Base-by-base conservation (phyloP, 2,113 vertebrate genomes). In the Callospermophilus lateralis region DNA sequence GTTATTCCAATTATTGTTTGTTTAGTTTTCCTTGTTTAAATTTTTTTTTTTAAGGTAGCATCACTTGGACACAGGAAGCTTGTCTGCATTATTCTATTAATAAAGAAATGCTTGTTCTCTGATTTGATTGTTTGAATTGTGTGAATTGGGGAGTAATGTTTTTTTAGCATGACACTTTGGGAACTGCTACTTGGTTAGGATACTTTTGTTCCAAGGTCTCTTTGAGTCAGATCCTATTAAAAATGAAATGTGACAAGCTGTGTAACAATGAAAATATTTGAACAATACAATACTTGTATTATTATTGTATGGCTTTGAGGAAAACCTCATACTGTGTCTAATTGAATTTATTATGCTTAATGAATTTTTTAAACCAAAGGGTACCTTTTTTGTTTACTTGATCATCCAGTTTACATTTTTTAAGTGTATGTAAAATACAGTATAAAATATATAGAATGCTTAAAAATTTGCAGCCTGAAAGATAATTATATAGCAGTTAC, bases 191-290 rank as follows among this genome's bases (percentile, higher is more conserved):
- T 90, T 97, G 96, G 53, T 96, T 94, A 67, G 93, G 94, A 55
- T 97, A 74, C 96, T 97, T 98, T 86, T 97, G 95, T 97, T 97
- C 95, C 81, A 89, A n/a, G 53, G 87, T 97, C 95, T 97, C 78
- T 98, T 97, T 96, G 80, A 98, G 93, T 97, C 96, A 97, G 90
- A 96, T 98, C 94, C 94, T 97, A 89, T 98, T 96, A 97, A 97
- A 98, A 84, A 70, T 98, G 94, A 72, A 97, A 39, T 81, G 95
- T 86, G 96, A 83, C 2, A 81, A 94, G 96, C 92, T 96, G 10
- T 89, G 11, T 68, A 84, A 79, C 96, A 97, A 7, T 97, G 92
- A 89, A 68, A 97, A 80, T 89, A 87, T 97, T 97, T 96, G 94
- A 98, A 98, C 96, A 98, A 96, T 98, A 77, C 94, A 85, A 77